Evolutionary conservation across 2,888 invertebrate genomes (phyloP).

Genomic region (Thalpophila matura): DNA sequence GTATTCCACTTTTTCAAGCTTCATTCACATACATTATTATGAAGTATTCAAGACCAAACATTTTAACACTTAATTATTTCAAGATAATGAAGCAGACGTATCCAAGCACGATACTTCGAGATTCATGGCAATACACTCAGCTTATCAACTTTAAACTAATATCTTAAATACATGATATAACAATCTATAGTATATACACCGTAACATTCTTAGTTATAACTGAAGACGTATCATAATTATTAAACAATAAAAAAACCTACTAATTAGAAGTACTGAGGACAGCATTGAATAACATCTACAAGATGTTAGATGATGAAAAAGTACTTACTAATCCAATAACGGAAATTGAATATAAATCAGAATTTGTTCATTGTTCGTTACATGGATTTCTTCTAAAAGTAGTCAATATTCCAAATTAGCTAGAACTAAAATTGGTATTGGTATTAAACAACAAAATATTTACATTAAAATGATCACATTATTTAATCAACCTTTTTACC

Average conservation of each 20-base stretch:
- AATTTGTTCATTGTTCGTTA: slow-evolving; percentile 44
- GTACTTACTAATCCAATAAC: slow-evolving; percentile 45
- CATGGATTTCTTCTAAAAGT: slow-evolving; percentile 27
- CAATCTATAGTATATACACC: slow-evolving; percentile 55
- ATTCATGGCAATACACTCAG: slow-evolving; percentile 51
- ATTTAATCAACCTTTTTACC: slow-evolving; percentile 59
- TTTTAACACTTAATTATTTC: slow-evolving; percentile 22
- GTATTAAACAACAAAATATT: slow-evolving; percentile 57
- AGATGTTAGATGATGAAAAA: slow-evolving; percentile 39
- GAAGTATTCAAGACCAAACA: slow-evolving; percentile 18
- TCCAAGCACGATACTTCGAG: slow-evolving; percentile 29
- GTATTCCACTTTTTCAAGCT: background rate
- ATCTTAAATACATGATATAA: slow-evolving; percentile 43
- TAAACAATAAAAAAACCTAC: slow-evolving; percentile 33
- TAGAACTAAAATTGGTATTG: slow-evolving; percentile 63
- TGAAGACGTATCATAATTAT: slow-evolving; percentile 17
- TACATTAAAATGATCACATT: slow-evolving; percentile 50
- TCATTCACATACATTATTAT: background rate
- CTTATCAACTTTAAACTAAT: slow-evolving; percentile 40
- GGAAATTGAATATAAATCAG: slow-evolving; percentile 15
- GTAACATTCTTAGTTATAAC: slow-evolving; percentile 41
- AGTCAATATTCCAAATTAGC: slow-evolving; percentile 64
- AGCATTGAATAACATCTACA: slow-evolving; percentile 27
- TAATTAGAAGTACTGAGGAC: slow-evolving; percentile 40
- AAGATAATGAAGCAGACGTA: slow-evolving; percentile 3